Percentiles rank a stretch among this genome's conserved stretches.
Conservation (phyloP, 1,140 invertebrate species). For the Drosophila tani region DNA sequence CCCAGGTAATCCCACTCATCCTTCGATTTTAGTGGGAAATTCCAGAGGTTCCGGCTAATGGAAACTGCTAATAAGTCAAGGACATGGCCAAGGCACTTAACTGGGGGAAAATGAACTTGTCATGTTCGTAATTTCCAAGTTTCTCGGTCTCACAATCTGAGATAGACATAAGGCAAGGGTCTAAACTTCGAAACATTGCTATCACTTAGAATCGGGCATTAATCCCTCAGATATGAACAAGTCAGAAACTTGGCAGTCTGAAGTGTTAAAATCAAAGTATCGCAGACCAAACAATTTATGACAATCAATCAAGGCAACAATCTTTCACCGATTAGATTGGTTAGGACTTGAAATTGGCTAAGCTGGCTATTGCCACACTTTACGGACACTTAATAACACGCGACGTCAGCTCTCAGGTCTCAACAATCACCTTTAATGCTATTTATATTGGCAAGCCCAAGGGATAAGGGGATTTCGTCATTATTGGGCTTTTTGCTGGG, state of each 20-base stretch:
- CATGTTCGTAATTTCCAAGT: constrained; percentile 15
- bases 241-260: neutral
- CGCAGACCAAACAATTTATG: neutral
- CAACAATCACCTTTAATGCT: neutral
- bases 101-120: constrained; percentile 20
- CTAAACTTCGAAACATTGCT: neutral
- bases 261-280: constrained; percentile 19
- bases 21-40: constrained; percentile 6
- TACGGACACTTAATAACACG: constrained; percentile 14
- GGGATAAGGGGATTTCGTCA: neutral
- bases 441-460: neutral
- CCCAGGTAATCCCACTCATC: constrained; percentile 21
- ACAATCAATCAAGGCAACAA: constrained; percentile 36
- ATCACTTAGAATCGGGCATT: constrained; percentile 1
- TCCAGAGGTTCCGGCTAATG: constrained; percentile 32
- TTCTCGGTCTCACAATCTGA: neutral
- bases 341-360: constrained; percentile 9
- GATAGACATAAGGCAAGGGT: neutral
- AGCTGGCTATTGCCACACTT: constrained; percentile 17
- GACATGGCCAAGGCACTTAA: constrained; percentile 25
- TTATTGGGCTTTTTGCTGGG: neutral
- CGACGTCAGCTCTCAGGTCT: constrained; percentile 5
- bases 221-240: constrained; percentile 35
- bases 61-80: constrained; percentile 36
- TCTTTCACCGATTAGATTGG: constrained; percentile 27